Base-by-base conservation (phyloP, 2,888 invertebrate genomes). In the Lissocephala sabroskyi region DNA sequence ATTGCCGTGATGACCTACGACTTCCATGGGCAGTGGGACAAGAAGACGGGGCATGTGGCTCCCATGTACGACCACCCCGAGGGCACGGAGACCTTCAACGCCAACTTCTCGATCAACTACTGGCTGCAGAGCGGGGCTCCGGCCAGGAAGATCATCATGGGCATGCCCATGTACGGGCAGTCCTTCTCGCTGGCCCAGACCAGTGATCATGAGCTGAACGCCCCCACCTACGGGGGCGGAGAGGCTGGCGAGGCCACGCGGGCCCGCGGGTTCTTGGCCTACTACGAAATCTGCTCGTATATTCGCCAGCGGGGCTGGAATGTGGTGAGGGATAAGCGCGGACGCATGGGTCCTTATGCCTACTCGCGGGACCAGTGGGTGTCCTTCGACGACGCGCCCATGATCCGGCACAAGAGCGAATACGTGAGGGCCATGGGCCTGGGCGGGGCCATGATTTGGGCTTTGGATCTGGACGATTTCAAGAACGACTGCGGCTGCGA, bases 1-100 rank as follows among this genome's bases (percentile, higher is more conserved):
- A 94, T 96, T 59, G 90, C 95, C 0, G 90, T 96, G 0, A 96
- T 96, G 95, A 89, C 93, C 0, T 96, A 96, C 78, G 96, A 96
- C 78, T 95, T 92, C 77, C 95, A 95, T 68, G 96, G 95, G 0
- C 94, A 95, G 75, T 95, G 95, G 95, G 95, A 95, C 75, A 93
- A 94, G 82, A 90, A 90, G 62, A 96, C 95, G 0, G 96, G 95
- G 0, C 96, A 96, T 79, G 91, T 95, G 2, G 92, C 96, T 0
- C 96, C 95, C 1, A 91, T 96, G 89, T 95, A 94, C 62, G 86
- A 86, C 1, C 90, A 91, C 77, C 91, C 92, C 0, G 89, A 89
- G 19, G 87, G 88, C 52, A 92, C 93, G 61, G 87, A 87, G 41
- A 91, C 91, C 6, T 92, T 95, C 79, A 96, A 95, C 84, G 90